Base-by-base conservation (phyloP, 2,888 invertebrate genomes). In the Tenthredo livida region DNA sequence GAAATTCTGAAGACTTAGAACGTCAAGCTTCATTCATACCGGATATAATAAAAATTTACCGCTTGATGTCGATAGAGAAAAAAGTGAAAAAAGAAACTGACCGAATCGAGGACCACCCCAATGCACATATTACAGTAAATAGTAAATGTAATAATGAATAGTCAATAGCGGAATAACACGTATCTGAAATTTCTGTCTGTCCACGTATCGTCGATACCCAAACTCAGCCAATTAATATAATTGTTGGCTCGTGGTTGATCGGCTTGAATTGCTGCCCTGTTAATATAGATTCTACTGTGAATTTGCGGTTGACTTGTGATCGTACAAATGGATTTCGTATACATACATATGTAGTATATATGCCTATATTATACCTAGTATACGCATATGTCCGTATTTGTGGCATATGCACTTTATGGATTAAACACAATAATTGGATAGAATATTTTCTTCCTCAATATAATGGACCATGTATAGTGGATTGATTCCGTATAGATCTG, bases 301-400 rank as follows among this genome's bases (percentile, higher is more conserved):
- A 73, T 77, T 37, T 77, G 77, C 77, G 77, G 77, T 77, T 29
- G 47, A 77, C 54, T 77, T 54, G 77, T 77, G 54, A 77, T 77
- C 77, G 33, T 77, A 54, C 54, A 77, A 77, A 77, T 54, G 77
- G 77, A 77, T 77, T 54, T 54, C 33, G 10, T 37, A 33, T 40
- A 40, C 9, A 5, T 40, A 17, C n/a, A n/a, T n/a, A n/a, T n/a
- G n/a, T n/a, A n/a, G n/a, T 5, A 2, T n/a, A 33, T 70, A 17
- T 12, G 17, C 9, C 17, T 7, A 37, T 37, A 70, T n/a, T 17
- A n/a, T 29, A 29, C n/a, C n/a, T 29, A 29, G 1, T 29, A 29
- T 29, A 29, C 2, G 2, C 61, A 12, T 25, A 61, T 21, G 25
- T 61, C 25, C 25, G n/a, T n/a, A 7, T 3, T 10, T 4, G 21